Evolutionary conservation across 2,888 invertebrate species (phyloP), one percentile per base, ranked within the genome.

Genomic region (Cryptocheilus praepositus): DNA sequence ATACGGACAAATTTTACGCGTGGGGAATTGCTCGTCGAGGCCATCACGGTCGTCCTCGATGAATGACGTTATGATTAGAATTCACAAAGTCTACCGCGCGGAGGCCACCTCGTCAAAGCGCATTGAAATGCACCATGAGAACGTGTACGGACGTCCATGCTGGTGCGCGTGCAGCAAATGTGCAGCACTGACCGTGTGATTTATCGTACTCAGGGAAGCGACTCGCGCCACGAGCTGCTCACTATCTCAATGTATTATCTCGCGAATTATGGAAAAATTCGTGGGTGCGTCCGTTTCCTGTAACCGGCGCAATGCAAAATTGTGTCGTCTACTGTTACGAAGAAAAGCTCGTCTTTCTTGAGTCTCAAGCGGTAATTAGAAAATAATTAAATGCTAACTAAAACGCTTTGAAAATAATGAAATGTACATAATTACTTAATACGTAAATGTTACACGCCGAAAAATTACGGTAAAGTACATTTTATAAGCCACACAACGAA

Each of bases 211-310:
- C 25, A 67, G 44, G 65, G 63, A 58, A 64, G 58, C 36, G 8
- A 36, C 36, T 11, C 36, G 36, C 36, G 36, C 36, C 36, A 36
- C 36, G 36, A 55, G 62, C 62, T 54, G 68, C 53, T 54, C 36
- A 7, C 61, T 75, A 71, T 78, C 78, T 64, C 3, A 67, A 2
- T 16, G 64, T 61, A 74, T 80, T 80, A 77, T 78, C 74, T 78
- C 64, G 63, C 67, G 60, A 72, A 76, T 71, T 71, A 57, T 57
- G 67, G 66, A 73, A 73, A 67, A 70, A 71, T 65, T 67, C 67
- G 71, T 74, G 71, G 71, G 73, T 73, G 73, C 71, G 71, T 69
- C 62, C 71, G 70, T 78, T 78, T 78, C 71, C 76, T 67, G 54
- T 55, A 36, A 36, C 36, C 11, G 36, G 36, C 36, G 36, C 11